These are phyloP conservation scores for Myotis lucifugus DNA, from an alignment of 2,113 vertebrate species.

Conservation along the genomic window DNA sequence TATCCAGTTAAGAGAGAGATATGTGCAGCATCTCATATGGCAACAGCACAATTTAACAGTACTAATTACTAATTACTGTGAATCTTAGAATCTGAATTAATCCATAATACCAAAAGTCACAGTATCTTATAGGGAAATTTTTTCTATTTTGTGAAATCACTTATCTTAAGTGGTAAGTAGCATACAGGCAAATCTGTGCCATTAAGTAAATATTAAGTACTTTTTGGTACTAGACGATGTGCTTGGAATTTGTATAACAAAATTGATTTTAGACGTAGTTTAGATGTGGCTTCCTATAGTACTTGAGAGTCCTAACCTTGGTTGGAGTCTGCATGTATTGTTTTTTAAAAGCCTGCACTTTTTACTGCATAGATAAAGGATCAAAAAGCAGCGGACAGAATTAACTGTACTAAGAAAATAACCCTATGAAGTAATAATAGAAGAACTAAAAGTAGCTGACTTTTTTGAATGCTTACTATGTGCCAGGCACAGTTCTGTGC, in stretches of 20 bases:
- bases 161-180: background rate
- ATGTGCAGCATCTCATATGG: background rate
- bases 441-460: background rate
- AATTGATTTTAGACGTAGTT: slow-evolving; percentile 35
- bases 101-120: slow-evolving; percentile 5
- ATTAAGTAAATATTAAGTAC: slow-evolving; percentile 37
- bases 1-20: background rate
- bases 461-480: background rate
- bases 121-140: background rate
- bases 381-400: background rate
- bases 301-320: slow-evolving; percentile 30
- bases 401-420: background rate
- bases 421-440: background rate
- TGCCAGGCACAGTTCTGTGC: background rate
- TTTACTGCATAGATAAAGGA: background rate
- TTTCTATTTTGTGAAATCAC: slow-evolving; percentile 29
- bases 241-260: slow-evolving; percentile 45
- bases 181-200: background rate
- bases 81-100: slow-evolving; percentile 45
- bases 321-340: background rate
- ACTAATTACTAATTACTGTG: background rate
- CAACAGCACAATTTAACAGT: background rate
- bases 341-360: slow-evolving; percentile 53
- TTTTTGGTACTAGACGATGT: background rate
- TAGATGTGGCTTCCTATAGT: slow-evolving; percentile 31